Evolutionary conservation across 2,888 invertebrate genomes (phyloP).

Genomic region (Pyrrhia umbra): DNA sequence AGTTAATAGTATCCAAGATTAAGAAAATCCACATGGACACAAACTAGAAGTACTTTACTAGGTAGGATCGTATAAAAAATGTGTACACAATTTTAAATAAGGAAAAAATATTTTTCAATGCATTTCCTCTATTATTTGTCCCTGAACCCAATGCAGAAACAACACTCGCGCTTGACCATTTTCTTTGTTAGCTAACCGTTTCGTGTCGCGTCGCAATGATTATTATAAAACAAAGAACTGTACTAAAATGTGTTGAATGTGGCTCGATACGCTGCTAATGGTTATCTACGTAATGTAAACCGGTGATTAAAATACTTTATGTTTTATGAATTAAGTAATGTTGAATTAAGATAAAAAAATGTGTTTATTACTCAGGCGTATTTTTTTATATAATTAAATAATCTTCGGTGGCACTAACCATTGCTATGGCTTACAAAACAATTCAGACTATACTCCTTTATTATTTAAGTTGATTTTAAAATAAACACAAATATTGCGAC

Average conservation of each 20-base stretch:
- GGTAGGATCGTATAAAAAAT: too few relatives aligned
- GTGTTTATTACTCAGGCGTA: too few relatives aligned
- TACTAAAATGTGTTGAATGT: constrained; percentile 54
- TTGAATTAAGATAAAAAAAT: not conserved
- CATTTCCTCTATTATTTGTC: not conserved
- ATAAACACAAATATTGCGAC: too few relatives aligned
- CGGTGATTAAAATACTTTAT: constrained; percentile 52
- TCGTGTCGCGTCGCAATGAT: constrained; percentile 64
- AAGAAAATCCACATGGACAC: too few relatives aligned
- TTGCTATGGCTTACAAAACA: too few relatives aligned
- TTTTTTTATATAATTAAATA: too few relatives aligned
- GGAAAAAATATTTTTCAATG: too few relatives aligned
- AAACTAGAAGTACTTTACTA: too few relatives aligned
- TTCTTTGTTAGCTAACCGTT: constrained; percentile 51
- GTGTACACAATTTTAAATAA: too few relatives aligned
- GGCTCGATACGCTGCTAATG: constrained; percentile 38
- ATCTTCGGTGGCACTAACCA: too few relatives aligned
- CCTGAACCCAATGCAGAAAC: constrained; percentile 8
- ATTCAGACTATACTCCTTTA: too few relatives aligned
- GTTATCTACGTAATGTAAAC: constrained; percentile 52
- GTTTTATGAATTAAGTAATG: constrained; percentile 14
- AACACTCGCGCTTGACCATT: constrained; percentile 32
- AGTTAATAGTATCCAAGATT: not conserved
- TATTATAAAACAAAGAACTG: constrained; percentile 56
- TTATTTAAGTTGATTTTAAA: too few relatives aligned